Conservation (phyloP, 2,113 vertebrate species). For the Zosterops lateralis region DNA sequence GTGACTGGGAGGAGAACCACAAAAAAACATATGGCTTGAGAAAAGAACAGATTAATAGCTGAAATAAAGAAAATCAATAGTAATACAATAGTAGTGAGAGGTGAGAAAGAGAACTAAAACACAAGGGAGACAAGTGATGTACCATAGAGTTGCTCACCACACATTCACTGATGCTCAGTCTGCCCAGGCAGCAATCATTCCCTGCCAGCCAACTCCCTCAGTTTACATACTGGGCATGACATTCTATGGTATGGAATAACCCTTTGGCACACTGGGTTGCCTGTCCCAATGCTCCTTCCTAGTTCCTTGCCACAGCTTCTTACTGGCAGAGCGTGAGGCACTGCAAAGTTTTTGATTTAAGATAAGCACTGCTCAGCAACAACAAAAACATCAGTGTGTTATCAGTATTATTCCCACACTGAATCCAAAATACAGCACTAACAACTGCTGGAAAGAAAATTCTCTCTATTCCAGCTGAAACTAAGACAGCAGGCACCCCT, state of each 20-base stretch:
- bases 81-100: neutral
- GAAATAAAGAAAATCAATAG: neutral
- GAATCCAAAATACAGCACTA: neutral
- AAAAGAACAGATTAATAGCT: neutral
- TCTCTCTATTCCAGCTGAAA: neutral
- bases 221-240: neutral
- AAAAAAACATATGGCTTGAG: neutral
- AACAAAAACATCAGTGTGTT: neutral
- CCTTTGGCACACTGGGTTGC: neutral
- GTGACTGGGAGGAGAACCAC: neutral
- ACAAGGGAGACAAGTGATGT: neutral
- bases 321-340: neutral
- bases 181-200: neutral
- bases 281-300: neutral
- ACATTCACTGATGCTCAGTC: neutral
- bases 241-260: neutral
- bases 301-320: neutral
- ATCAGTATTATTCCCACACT: neutral
- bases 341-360: neutral
- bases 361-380: neutral
- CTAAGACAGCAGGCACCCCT: neutral
- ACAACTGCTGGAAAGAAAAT: neutral
- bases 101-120: neutral
- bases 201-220: neutral
- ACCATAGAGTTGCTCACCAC: neutral